Evolutionary conservation across 2,888 invertebrate species (phyloP).

Genomic region (Rhyacophila evoluta): DNA sequence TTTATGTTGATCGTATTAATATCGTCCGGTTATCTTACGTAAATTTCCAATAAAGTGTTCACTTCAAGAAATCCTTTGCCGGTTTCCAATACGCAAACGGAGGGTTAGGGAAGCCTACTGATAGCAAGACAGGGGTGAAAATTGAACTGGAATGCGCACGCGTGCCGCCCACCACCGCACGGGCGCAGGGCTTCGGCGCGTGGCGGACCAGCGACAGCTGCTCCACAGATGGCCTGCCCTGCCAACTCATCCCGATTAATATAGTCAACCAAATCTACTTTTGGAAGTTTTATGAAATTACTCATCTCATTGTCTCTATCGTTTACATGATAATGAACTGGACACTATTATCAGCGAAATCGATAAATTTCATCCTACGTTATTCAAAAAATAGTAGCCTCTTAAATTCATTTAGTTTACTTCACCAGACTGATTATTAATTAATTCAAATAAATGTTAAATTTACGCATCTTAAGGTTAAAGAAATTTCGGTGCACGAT

Average conservation of each 20-base stretch:
- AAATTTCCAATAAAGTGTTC: neutral
- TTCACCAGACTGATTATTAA: too few species aligned
- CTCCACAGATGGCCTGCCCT: slow-evolving; percentile 5
- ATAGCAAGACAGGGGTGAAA: slow-evolving; percentile 4
- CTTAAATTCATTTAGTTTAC: too few species aligned
- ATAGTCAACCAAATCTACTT: slow-evolving; percentile 2
- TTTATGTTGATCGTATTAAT: too few species aligned
- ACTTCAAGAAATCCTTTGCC: neutral
- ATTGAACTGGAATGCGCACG: slow-evolving; percentile 11
- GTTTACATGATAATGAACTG: too few species aligned
- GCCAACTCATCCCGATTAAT: slow-evolving; percentile 3
- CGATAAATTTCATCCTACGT: too few species aligned
- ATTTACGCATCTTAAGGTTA: too few species aligned
- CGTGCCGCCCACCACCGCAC: neutral
- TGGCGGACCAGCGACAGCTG: slow-evolving; percentile 13
- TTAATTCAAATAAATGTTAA: too few species aligned
- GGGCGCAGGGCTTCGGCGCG: slow-evolving; percentile 23
- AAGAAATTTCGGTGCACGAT: too few species aligned
- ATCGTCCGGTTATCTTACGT: too few species aligned
- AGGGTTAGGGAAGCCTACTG: slow-evolving; percentile 5
- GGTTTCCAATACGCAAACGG: neutral
- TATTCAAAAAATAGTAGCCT: too few species aligned
- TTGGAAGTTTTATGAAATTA: neutral
- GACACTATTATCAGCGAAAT: too few species aligned
- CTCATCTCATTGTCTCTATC: neutral